Conservation (phyloP, 2,113 vertebrate species). For the Cephalopholis sonnerati region DNA sequence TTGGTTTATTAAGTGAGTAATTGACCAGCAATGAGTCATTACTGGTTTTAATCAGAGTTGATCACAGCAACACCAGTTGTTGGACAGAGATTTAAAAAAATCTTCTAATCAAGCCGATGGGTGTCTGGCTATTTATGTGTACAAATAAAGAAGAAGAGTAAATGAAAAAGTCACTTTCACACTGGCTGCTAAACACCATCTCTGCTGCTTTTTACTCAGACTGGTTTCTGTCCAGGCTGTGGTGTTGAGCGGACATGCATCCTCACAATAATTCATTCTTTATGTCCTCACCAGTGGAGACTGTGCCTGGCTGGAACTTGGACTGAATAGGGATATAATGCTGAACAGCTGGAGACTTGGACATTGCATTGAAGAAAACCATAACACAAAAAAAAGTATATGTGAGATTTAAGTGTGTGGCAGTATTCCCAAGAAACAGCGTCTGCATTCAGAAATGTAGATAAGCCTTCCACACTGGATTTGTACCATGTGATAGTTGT, state of each 20-base stretch:
- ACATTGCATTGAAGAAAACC: constrained; percentile 9
- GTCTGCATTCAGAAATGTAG: not conserved
- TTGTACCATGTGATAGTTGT: constrained; percentile 2
- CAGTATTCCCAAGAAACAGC: not conserved
- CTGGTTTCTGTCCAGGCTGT: constrained; percentile 18
- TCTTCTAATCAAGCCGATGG: not conserved
- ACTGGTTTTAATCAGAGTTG: constrained; percentile 23
- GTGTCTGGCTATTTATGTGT: constrained; percentile 4
- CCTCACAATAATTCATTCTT: constrained; percentile 23
- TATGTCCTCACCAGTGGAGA: constrained; percentile 22
- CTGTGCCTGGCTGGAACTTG: constrained; percentile 28
- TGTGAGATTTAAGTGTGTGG: constrained; percentile 1
- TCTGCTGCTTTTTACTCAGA: constrained; percentile 1
- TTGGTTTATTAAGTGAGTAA: constrained; percentile 18
- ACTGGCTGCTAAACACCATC: constrained; percentile 7
- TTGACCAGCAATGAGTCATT: constrained; percentile 33
- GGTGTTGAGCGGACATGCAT: constrained; percentile 22
- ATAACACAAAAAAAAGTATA: not conserved
- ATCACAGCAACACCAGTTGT: constrained; percentile 1
- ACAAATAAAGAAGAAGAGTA: not conserved
- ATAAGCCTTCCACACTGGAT: not conserved
- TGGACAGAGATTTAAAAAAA: constrained; percentile 11
- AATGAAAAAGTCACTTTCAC: constrained; percentile 12
- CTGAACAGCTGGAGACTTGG: constrained; percentile 39
- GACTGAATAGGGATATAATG: constrained; percentile 40